These are phyloP conservation scores for Diorhabda sublineata DNA, from an alignment of 1,140 invertebrate genomes.

Conservation along the genomic window DNA sequence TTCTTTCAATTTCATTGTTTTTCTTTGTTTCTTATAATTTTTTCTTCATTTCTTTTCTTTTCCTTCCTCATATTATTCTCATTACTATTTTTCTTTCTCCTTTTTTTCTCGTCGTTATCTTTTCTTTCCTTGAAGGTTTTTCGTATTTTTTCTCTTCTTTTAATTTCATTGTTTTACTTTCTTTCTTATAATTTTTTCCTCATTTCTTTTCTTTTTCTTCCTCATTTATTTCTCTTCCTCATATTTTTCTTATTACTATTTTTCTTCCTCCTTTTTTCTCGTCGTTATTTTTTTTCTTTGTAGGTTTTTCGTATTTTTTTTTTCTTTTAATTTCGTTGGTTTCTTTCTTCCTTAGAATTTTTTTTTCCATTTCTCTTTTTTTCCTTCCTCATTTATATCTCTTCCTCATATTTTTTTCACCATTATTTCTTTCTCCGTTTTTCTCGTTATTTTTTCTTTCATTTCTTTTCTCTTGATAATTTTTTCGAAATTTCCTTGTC, in stretches of 20 bases:
- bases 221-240: not conserved
- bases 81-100: too few species aligned
- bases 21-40: too few species aligned
- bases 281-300: too few species aligned
- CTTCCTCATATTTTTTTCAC: not conserved
- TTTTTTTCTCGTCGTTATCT: too few species aligned
- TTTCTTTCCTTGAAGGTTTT: too few species aligned
- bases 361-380: not conserved
- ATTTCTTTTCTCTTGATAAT: not conserved
- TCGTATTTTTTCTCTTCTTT: too few species aligned
- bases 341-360: not conserved
- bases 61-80: too few species aligned
- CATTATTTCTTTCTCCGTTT: not conserved
- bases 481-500: not conserved
- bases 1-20: too few species aligned
- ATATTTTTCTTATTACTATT: not conserved
- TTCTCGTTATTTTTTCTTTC: not conserved
- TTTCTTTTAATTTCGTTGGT: not conserved
- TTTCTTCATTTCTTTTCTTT: too few species aligned
- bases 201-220: not conserved
- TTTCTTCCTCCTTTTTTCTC: too few species aligned
- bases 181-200: not conserved
- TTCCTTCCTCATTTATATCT: not conserved
- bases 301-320: too few species aligned
- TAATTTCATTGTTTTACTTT: not conserved